Conservation (phyloP, 2,113 vertebrate species). For the Nothobranchius kuhntae region DNA sequence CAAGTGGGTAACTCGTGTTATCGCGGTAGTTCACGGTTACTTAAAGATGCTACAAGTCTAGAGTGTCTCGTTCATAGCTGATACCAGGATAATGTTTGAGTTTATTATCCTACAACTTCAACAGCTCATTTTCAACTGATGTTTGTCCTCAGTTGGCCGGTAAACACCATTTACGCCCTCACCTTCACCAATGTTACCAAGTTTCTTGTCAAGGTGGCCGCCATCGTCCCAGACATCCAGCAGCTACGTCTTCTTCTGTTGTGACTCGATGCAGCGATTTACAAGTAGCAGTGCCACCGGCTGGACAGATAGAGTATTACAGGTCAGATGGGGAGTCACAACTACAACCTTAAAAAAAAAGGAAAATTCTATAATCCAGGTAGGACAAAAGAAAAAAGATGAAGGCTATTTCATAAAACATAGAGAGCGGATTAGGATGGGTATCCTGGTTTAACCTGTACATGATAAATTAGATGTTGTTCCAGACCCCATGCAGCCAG, state of each 20-base stretch:
- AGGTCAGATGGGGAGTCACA: not conserved
- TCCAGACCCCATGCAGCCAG: too few species aligned
- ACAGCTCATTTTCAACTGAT: accelerated
- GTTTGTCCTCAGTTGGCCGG: not conserved
- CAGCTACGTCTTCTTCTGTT: constrained; percentile 30
- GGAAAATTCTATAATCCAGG: too few species aligned
- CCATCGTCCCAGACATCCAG: constrained; percentile 59
- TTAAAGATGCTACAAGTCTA: not conserved
- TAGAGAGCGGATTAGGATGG: too few species aligned
- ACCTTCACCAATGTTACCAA: constrained; percentile 79
- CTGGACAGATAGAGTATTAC: not conserved
- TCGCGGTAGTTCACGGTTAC: not conserved
- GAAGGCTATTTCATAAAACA: too few species aligned
- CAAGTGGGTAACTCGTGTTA: not conserved
- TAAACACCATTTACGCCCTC: constrained; percentile 37
- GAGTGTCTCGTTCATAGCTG: not conserved
- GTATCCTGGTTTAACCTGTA: too few species aligned
- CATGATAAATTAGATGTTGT: too few species aligned
- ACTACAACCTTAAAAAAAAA: not conserved
- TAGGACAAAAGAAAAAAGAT: too few species aligned
- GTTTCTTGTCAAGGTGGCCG: constrained; percentile 70
- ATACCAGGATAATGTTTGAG: not conserved
- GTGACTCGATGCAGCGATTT: not conserved
- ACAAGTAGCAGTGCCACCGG: not conserved
- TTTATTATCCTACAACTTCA: not conserved